Evolutionary conservation across 2,797 vertebrate species (phyloP).

Genomic region (Phaenicophaeus curvirostris): DNA sequence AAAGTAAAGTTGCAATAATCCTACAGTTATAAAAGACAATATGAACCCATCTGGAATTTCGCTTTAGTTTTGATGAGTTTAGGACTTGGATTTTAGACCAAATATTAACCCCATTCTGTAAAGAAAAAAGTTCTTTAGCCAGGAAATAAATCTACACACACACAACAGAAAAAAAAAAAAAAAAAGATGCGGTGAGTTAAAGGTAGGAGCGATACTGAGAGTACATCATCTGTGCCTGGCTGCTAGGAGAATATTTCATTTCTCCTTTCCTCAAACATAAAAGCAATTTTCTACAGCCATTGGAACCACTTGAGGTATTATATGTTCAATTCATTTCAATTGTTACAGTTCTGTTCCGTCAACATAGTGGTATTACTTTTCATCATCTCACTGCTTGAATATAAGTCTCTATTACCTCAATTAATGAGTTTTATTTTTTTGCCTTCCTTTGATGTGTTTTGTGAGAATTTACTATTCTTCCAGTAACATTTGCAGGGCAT

Average conservation of each 20-base stretch:
- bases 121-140: background rate
- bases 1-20: background rate
- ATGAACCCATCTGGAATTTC: background rate
- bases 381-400: conserved; percentile 5
- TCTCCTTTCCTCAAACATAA: background rate
- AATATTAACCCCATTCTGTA: background rate
- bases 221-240: background rate
- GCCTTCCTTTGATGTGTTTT: background rate
- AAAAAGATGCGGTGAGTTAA: background rate
- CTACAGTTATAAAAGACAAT: background rate
- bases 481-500: background rate
- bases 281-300: background rate
- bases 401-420: conserved; percentile 42
- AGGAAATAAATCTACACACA: background rate
- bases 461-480: background rate
- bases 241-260: background rate
- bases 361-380: conserved; percentile 22
- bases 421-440: conserved; percentile 41
- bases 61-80: background rate
- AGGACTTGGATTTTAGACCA: background rate
- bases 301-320: background rate
- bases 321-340: conserved; percentile 20
- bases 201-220: background rate
- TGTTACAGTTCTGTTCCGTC: background rate
- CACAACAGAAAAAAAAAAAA: background rate